Evolutionary conservation across 2,888 invertebrate species (phyloP).

Genomic region (Diabrotica balteata): DNA sequence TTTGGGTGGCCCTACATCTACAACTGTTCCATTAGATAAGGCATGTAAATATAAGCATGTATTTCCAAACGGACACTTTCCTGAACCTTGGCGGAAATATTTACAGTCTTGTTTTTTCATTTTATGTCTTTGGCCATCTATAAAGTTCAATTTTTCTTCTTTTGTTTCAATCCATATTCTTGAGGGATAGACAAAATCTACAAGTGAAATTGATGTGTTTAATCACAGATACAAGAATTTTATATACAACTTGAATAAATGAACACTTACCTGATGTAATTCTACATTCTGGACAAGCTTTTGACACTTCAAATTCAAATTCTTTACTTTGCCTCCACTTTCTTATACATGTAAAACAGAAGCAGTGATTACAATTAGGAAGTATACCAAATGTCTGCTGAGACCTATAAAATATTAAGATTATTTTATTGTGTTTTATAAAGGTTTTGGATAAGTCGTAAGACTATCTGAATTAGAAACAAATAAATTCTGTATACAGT

Average conservation of each 20-base stretch:
- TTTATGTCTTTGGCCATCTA: conserved; percentile 73
- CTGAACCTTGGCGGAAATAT: conserved; percentile 77
- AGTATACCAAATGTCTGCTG: conserved; percentile 46
- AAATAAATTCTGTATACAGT: no score
- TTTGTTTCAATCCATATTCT: conserved; percentile 78
- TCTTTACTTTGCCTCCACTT: conserved; percentile 47
- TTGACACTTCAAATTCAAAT: conserved; percentile 44
- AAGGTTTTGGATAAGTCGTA: background rate
- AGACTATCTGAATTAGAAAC: no score
- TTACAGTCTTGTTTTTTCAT: conserved; percentile 70
- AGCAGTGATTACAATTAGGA: conserved; percentile 48
- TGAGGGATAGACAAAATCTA: conserved; percentile 80
- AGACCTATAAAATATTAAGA: conserved; percentile 17
- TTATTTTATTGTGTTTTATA: background rate
- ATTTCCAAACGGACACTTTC: conserved; percentile 83
- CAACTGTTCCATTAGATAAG: conserved; percentile 72
- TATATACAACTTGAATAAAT: no score
- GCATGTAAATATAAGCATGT: conserved; percentile 83
- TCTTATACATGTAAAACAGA: conserved; percentile 45
- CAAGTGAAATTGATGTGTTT: conserved; percentile 7
- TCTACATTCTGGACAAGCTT: conserved; percentile 47
- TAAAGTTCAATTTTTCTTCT: conserved; percentile 76
- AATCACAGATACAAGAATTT: no score
- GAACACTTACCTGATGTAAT: conserved; percentile 37
- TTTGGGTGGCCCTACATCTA: conserved; percentile 66